Evolutionary conservation across 2,113 vertebrate genomes (phyloP).

Genomic region (Haliaeetus leucogaster): DNA sequence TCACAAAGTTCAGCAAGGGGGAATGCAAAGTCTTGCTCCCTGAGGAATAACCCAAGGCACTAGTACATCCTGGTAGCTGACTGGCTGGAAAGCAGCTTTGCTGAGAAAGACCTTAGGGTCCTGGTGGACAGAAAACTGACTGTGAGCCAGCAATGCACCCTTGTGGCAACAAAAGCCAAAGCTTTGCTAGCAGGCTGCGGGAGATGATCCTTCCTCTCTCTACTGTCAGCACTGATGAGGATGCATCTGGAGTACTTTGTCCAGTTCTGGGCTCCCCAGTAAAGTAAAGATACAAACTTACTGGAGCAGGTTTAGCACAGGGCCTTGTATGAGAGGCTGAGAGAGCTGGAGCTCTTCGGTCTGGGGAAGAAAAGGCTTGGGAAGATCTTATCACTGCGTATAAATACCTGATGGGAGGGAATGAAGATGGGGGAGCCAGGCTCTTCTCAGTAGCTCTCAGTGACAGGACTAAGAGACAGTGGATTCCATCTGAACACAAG

Average conservation of each 20-base stretch:
- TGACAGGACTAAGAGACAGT: neutral
- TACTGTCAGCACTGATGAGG: neutral
- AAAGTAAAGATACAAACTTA: neutral
- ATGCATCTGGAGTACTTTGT: neutral
- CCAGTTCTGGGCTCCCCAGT: neutral
- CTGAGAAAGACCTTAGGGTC: neutral
- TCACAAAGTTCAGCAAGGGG: neutral
- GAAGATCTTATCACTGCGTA: neutral
- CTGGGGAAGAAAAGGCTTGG: neutral
- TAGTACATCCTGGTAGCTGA: neutral
- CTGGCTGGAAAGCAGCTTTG: neutral
- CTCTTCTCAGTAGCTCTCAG: neutral
- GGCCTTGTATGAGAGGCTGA: neutral
- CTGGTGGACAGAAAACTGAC: neutral
- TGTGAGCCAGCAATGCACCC: neutral
- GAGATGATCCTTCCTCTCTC: neutral
- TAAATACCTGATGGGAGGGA: neutral
- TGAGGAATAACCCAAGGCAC: neutral
- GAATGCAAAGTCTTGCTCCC: neutral
- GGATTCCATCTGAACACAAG: neutral
- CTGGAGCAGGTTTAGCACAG: neutral
- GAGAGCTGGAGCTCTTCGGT: neutral
- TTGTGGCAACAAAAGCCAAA: neutral
- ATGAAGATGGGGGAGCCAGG: neutral
- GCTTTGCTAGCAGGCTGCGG: neutral